Conservation (phyloP, 2,888 invertebrate species). For the Netelia virgata region DNA sequence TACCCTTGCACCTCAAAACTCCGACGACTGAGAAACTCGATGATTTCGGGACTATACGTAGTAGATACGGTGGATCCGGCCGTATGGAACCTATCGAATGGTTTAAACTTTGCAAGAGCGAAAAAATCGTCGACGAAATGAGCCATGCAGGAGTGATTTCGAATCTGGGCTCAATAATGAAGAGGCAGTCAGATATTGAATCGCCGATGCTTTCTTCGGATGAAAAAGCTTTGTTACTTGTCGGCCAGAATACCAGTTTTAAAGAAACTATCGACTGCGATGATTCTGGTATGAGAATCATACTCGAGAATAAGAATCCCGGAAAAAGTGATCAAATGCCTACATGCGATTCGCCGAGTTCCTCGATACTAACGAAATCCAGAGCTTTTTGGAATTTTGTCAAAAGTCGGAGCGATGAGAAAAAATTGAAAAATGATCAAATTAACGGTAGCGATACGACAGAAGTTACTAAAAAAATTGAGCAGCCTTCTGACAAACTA, state of each 20-base stretch:
- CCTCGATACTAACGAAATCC: constrained; percentile 1
- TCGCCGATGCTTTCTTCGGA: not conserved
- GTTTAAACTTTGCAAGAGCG: not conserved
- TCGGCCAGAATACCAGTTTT: not conserved
- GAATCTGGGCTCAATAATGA: not conserved
- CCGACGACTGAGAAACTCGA: not conserved
- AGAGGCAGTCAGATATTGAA: not conserved
- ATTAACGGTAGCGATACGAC: not conserved
- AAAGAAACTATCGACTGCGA: not conserved
- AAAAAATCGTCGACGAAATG: not conserved
- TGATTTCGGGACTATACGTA: constrained; percentile 55
- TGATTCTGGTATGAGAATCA: not conserved
- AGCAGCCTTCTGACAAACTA: not conserved
- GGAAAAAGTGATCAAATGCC: not conserved
- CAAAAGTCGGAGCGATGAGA: not conserved
- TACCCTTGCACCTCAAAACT: constrained; percentile 14
- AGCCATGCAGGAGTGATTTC: not conserved
- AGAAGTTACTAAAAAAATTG: not conserved
- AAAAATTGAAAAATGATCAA: not conserved
- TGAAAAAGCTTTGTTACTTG: not conserved
- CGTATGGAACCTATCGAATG: constrained; percentile 53
- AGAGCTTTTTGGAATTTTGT: constrained; percentile 31
- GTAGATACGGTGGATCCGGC: constrained; percentile 51
- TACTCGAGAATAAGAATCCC: constrained; percentile 20
- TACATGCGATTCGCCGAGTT: not conserved